Percentiles rank a stretch among this genome's conserved stretches.
Conservation (phyloP, 2,797 vertebrate species). For the Lates japonicus region DNA sequence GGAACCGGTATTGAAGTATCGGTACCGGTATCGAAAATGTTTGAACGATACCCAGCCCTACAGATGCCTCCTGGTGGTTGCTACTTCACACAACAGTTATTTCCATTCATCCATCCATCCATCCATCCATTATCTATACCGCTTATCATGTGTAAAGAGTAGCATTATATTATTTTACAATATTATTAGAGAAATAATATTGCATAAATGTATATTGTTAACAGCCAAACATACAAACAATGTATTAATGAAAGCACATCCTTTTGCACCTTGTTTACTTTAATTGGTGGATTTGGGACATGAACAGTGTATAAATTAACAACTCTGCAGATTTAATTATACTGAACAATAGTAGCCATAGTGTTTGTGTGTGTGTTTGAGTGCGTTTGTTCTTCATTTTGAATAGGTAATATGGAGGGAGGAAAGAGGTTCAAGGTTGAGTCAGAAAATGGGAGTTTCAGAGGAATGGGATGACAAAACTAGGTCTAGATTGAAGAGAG, state of each 20-base stretch:
- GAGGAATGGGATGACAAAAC: constrained; percentile 32
- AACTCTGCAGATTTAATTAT: not conserved
- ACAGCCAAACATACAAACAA: no score
- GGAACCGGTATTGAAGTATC: no score
- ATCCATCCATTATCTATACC: no score
- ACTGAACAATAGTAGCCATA: not conserved
- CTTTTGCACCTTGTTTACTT: constrained; percentile 16
- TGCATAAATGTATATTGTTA: no score
- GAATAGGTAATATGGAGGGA: not conserved
- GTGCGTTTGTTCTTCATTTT: not conserved
- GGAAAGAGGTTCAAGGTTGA: constrained; percentile 41
- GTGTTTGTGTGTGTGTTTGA: constrained; percentile 2
- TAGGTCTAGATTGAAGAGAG: constrained; percentile 28
- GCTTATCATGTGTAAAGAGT: no score
- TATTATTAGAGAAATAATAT: no score
- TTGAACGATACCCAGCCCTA: no score
- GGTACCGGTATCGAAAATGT: no score
- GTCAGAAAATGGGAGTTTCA: constrained; percentile 34
- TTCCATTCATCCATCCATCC: no score
- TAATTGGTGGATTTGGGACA: constrained; percentile 23
- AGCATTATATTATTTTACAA: no score
- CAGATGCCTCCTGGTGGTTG: not conserved
- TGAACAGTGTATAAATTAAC: not conserved
- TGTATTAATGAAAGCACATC: not conserved
- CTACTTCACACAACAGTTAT: not conserved